Conservation (phyloP, 2,888 invertebrate genomes). For the Philhelius pedissequus region DNA sequence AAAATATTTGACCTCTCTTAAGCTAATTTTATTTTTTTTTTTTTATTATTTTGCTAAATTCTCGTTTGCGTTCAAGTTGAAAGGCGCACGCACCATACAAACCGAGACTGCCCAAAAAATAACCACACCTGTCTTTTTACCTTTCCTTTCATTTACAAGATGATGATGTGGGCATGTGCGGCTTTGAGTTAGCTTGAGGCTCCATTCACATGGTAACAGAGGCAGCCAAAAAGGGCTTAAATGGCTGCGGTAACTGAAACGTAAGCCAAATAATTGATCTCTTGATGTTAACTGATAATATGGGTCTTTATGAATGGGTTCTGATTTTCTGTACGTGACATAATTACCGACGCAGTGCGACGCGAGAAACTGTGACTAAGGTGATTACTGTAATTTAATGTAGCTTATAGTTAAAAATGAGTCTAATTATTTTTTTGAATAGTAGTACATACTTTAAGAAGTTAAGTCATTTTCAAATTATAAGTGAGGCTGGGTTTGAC, state of each 20-base stretch:
- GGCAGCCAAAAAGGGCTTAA: not conserved
- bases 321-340: constrained; percentile 24
- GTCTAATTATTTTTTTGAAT: not conserved
- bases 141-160: constrained; percentile 44
- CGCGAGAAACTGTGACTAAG: not conserved
- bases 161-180: not conserved
- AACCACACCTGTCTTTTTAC: constrained; percentile 40
- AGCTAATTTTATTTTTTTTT: not conserved
- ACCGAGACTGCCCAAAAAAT: constrained; percentile 1
- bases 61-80: not conserved
- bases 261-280: constrained; percentile 1
- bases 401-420: not conserved
- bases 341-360: no score
- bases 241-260: not conserved
- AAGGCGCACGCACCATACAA: not conserved
- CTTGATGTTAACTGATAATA: constrained; percentile 11
- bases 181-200: not conserved
- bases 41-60: constrained; percentile 2
- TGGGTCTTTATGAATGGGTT: constrained; percentile 23
- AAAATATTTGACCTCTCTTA: constrained; percentile 39
- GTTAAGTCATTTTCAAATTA: no score
- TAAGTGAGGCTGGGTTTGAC: no score
- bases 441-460: no score
- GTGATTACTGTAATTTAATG: not conserved
- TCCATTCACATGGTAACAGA: constrained; percentile 1